These are phyloP conservation scores for Symphodus melops DNA, from an alignment of 2,113 vertebrate genomes.

Conservation along the genomic window DNA sequence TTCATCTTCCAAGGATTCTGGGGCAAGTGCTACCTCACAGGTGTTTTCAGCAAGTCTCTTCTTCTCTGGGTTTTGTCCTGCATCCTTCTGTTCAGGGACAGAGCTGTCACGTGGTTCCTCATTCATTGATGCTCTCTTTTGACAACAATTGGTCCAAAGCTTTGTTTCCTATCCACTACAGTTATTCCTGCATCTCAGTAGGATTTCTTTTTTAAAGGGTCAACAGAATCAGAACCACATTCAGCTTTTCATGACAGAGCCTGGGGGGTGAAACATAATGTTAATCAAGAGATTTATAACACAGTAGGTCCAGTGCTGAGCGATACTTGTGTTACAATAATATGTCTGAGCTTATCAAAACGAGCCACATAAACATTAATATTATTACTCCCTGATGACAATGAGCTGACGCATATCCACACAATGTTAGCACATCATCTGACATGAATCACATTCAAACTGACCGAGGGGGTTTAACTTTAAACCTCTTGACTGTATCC, in stretches of 20 bases:
- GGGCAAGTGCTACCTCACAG: not conserved
- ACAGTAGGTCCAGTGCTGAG: not conserved
- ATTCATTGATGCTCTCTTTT: slow-evolving; percentile 59
- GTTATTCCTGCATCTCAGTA: slow-evolving; percentile 25
- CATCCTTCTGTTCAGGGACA: slow-evolving; percentile 18
- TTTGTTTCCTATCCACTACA: slow-evolving; percentile 6
- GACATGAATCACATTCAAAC: not conserved
- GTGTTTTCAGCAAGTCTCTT: slow-evolving; percentile 7
- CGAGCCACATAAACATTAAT: not conserved
- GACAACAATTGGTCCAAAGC: not conserved
- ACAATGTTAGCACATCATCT: not conserved
- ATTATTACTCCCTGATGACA: not conserved
- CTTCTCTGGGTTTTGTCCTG: slow-evolving; percentile 28
- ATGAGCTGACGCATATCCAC: not conserved
- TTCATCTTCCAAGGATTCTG: not conserved
- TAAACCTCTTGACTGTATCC: too few species aligned
- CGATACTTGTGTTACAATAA: too few species aligned
- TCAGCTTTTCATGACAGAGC: slow-evolving; percentile 12
- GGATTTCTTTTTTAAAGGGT: not conserved
- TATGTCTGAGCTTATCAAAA: not conserved
- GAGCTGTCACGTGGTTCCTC: slow-evolving; percentile 28
- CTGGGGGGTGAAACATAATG: not conserved
- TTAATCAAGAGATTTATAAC: not conserved
- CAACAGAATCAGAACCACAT: not conserved
- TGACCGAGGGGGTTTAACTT: too few species aligned